These are phyloP conservation scores for Leucoraja ocellata DNA, from an alignment of 2,797 vertebrate species.

Conservation along the genomic window DNA sequence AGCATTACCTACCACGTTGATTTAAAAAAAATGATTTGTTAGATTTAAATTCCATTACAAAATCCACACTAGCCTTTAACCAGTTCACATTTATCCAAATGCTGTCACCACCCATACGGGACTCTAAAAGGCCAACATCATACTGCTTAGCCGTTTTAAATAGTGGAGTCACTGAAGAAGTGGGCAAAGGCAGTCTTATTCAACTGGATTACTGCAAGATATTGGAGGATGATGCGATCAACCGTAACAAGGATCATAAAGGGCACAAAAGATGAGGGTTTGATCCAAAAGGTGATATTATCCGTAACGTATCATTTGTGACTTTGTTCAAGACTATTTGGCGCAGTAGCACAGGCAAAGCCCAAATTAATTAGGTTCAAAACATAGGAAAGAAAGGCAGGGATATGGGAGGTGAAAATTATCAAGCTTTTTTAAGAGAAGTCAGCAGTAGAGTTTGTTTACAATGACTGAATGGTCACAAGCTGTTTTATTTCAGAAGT, in stretches of 20 bases:
- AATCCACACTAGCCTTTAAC: not conserved
- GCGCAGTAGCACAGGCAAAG: not conserved
- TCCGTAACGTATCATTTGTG: not conserved
- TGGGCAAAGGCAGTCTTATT: not conserved
- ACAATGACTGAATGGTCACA: not conserved
- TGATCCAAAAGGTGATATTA: not conserved
- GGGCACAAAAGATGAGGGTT: not conserved
- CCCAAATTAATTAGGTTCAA: not conserved
- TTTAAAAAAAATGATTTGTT: not conserved
- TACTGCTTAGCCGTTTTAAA: too few relatives aligned
- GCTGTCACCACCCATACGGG: not conserved
- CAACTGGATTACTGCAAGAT: not conserved
- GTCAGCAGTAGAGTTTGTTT: not conserved
- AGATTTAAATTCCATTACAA: not conserved
- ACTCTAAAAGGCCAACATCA: not conserved
- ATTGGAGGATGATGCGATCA: not conserved
- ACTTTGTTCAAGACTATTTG: not conserved
- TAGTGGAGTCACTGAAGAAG: not conserved
- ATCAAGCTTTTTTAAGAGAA: not conserved
- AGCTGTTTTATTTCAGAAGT: not conserved
- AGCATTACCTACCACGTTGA: not conserved
- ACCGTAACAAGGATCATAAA: not conserved
- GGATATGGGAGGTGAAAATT: not conserved
- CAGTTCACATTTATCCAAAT: not conserved
- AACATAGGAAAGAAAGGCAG: not conserved